Evolutionary conservation across 2,113 vertebrate species (phyloP).

Genomic region (Sylvia atricapilla): DNA sequence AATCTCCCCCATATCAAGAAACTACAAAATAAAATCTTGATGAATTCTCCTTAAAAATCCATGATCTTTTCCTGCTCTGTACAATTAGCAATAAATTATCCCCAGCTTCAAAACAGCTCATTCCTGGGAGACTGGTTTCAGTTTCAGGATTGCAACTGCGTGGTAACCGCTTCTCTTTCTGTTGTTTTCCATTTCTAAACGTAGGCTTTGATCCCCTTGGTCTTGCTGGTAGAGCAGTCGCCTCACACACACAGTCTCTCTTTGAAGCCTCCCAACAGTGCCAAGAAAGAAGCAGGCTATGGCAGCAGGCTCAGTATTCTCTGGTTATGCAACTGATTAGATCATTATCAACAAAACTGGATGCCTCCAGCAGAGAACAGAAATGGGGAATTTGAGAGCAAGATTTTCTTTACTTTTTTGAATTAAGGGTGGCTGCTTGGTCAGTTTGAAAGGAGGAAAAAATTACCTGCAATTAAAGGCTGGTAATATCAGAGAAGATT

Average conservation of each 20-base stretch:
- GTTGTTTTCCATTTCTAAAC: constrained; percentile 49
- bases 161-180: neutral
- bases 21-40: neutral
- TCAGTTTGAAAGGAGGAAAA: neutral
- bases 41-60: neutral
- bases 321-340: constrained; percentile 58
- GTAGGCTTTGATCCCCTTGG: constrained; percentile 28
- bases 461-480: neutral
- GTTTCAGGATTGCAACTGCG: constrained; percentile 5
- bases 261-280: constrained; percentile 49
- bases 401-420: neutral
- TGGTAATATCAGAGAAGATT: neutral
- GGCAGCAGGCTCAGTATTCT: constrained; percentile 38
- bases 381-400: neutral
- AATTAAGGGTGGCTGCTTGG: neutral
- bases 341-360: constrained; percentile 57
- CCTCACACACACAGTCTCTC: constrained; percentile 26
- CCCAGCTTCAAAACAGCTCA: neutral
- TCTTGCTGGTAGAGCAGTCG: constrained; percentile 38
- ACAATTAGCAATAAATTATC: neutral
- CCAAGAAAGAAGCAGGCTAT: constrained; percentile 51
- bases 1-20: neutral
- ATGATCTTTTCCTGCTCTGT: neutral
- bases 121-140: neutral
- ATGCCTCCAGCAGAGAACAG: constrained; percentile 43